Evolutionary conservation across 2,797 vertebrate species (phyloP).

Genomic region (Cheracebus regulus): DNA sequence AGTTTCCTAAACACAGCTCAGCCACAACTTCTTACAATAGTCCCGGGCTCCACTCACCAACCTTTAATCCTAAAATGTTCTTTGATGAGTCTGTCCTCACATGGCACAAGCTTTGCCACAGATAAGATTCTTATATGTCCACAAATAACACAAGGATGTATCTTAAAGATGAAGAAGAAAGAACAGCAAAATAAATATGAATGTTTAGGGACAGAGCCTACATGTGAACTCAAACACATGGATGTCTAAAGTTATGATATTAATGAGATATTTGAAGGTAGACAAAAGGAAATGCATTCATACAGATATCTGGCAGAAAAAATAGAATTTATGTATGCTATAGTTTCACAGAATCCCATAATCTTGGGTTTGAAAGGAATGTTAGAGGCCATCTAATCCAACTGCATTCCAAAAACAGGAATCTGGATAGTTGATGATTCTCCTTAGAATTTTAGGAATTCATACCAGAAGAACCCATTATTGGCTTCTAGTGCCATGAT

Average conservation of each 20-base stretch:
- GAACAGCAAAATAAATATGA: constrained; percentile 28
- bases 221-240: background rate
- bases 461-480: background rate
- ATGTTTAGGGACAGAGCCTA: background rate
- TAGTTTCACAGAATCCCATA: background rate
- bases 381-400: background rate
- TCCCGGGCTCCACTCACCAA: background rate
- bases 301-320: background rate
- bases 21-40: background rate
- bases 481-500: background rate
- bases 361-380: background rate
- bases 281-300: background rate
- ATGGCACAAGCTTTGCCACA: background rate
- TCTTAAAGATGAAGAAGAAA: constrained; percentile 43
- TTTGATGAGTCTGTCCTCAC: background rate
- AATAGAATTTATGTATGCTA: background rate
- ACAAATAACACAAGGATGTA: background rate
- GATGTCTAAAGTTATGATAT: background rate
- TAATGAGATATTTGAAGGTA: constrained; percentile 2
- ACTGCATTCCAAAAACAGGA: background rate
- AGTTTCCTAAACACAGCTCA: background rate
- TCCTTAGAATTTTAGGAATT: constrained; percentile 6
- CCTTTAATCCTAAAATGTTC: background rate
- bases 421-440: background rate
- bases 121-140: background rate